These are phyloP conservation scores for Panorpa germanica DNA, from an alignment of 2,888 invertebrate species.

Conservation along the genomic window DNA sequence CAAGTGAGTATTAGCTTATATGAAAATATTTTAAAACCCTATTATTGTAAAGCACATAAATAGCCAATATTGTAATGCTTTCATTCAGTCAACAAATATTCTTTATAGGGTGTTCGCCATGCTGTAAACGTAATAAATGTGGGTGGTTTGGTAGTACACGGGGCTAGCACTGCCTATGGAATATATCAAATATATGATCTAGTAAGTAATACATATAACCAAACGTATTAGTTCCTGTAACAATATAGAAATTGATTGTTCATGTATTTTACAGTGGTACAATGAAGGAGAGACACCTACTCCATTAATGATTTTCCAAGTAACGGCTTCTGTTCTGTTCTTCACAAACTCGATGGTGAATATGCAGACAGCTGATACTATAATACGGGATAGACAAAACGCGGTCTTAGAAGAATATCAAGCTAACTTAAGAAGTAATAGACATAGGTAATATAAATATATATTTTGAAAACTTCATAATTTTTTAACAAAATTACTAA, in stretches of 20 bases:
- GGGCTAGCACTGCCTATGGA: too few relatives aligned
- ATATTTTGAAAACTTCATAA: slow-evolving; percentile 3
- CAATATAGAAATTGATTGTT: too few relatives aligned
- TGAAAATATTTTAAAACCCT: too few relatives aligned
- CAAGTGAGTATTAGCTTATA: slow-evolving; percentile 21
- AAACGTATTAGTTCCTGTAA: too few relatives aligned
- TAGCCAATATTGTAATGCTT: too few relatives aligned
- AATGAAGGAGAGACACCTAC: slow-evolving; percentile 25
- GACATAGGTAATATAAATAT: slow-evolving; percentile 24
- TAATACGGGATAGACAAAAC: slow-evolving; percentile 32
- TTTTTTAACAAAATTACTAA: not conserved
- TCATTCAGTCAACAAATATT: too few relatives aligned
- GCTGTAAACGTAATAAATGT: too few relatives aligned
- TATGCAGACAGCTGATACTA: slow-evolving; percentile 27
- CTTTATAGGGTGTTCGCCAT: too few relatives aligned
- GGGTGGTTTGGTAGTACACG: too few relatives aligned
- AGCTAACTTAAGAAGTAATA: slow-evolving; percentile 30
- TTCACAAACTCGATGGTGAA: slow-evolving; percentile 28
- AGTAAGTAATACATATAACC: too few relatives aligned
- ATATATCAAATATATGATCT: too few relatives aligned
- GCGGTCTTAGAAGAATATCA: slow-evolving; percentile 30
- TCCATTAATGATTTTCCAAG: slow-evolving; percentile 28
- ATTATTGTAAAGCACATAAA: too few relatives aligned
- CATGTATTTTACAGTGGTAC: slow-evolving; percentile 20
- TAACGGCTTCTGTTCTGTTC: slow-evolving; percentile 27